Evolutionary conservation across 2,113 vertebrate species (phyloP), one percentile per base, ranked within the genome.

Genomic region (Poecile atricapillus): DNA sequence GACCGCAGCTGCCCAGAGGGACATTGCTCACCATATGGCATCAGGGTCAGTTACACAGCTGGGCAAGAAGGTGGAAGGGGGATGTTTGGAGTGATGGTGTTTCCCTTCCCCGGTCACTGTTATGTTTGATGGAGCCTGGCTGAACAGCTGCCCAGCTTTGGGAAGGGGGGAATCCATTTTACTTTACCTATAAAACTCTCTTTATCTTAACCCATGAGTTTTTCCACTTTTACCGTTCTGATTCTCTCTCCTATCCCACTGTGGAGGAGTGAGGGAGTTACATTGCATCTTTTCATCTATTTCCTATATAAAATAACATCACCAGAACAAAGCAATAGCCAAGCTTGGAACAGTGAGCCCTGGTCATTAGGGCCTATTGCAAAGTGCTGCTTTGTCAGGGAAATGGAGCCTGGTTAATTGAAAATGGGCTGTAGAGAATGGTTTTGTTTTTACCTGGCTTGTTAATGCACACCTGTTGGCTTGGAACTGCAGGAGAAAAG

Each of bases 31-130:
- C 30, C 46, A 14, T 3, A 10, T 5, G 15, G n/a, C 30, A 74
- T 14, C 46, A 52, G 60, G 74, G 43, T 65, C 65, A 59, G 37
- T 24, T 19, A 16, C 6, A 58, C 59, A 65, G 16, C 21, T 28
- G 41, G 60, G 41, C 10, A 28, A 46, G 75, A 9, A 35, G 31
- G 39, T 63, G 62, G 19, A 63, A 43, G 7, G 5, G 7, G 4
- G 8, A 53, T 10, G 18, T 80, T 60, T 41, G 53, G 22, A 31
- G 52, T 11, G 16, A 80, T 28, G 25, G 7, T 0, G 0, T 60
- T 60, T 79, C 52, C 27, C 46, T 47, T 53, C 15, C 24, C 18
- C 0, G 2, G 35, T 43, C 35, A 15, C 30, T 1, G 41, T 14
- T 21, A 21, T 0, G 0, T 43, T 31, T 76, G 83, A 30, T 35